Conservation (phyloP, 2,888 invertebrate species). For the Drosophila vallismaia region DNA sequence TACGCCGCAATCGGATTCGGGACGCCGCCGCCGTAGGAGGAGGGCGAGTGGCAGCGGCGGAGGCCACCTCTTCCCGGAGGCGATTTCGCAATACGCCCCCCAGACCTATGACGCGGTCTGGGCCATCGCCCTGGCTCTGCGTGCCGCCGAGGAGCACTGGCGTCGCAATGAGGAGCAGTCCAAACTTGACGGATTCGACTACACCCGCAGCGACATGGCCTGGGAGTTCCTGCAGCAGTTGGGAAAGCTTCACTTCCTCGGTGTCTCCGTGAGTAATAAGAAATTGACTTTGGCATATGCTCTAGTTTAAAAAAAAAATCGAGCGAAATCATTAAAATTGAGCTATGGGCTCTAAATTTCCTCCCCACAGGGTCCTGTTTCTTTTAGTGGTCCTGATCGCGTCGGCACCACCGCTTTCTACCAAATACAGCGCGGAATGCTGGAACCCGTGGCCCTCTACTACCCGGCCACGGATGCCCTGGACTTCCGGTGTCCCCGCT, state of each 20-base stretch:
- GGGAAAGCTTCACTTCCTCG: slow-evolving; percentile 90
- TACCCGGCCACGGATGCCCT: slow-evolving; percentile 86
- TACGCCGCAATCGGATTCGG: slow-evolving; percentile 56
- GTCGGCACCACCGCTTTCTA: slow-evolving; percentile 94
- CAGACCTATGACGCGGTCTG: slow-evolving; percentile 96
- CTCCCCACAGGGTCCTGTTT: slow-evolving; percentile 91
- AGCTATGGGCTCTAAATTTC: neutral
- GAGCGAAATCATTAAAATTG: neutral
- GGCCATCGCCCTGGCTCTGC: slow-evolving; percentile 92
- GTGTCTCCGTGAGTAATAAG: slow-evolving; percentile 90
- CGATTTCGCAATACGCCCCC: slow-evolving; percentile 88
- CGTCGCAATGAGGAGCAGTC: slow-evolving; percentile 82
- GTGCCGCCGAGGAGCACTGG: slow-evolving; percentile 87
- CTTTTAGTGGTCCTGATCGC: slow-evolving; percentile 94
- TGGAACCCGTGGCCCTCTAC: slow-evolving; percentile 90
- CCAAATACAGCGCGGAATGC: slow-evolving; percentile 92
- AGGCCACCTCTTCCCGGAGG: slow-evolving; percentile 54
- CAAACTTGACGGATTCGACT: slow-evolving; percentile 88
- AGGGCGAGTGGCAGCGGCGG: slow-evolving; percentile 40
- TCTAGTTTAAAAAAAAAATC: too few relatives aligned
- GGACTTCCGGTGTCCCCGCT: slow-evolving; percentile 89
- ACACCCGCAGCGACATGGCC: slow-evolving; percentile 89
- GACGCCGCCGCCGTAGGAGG: slow-evolving; percentile 55
- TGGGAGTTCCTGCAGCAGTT: slow-evolving; percentile 89
- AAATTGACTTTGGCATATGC: too few relatives aligned